phyloP scores from a whole-genome alignment of 37 sponge, comb jelly and placozoan genomes.

The Diacarnus erythraeanus region DNA sequence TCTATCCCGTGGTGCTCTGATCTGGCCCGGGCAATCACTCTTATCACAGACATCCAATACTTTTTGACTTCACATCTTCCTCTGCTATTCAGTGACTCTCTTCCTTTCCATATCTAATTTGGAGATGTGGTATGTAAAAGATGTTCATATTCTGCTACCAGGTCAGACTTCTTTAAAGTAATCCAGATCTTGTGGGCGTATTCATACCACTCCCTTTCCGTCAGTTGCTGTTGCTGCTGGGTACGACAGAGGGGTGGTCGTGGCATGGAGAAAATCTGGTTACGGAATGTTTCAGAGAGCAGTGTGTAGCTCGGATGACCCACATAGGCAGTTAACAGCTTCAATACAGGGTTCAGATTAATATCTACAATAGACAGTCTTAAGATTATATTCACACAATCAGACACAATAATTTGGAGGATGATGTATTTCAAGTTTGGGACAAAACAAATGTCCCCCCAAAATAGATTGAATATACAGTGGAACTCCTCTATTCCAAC shows the following conservation, averaged over 20 bases:
- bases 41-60: no score
- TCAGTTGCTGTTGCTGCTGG: constrained; percentile 44
- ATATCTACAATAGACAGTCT: constrained; percentile 36
- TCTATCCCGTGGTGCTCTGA: no score
- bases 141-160: constrained; percentile 36
- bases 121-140: constrained; percentile 14
- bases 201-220: constrained; percentile 72
- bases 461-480: no score
- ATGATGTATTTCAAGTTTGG: no score
- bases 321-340: constrained; percentile 39
- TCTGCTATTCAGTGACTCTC: no score
- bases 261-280: constrained; percentile 77
- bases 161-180: constrained; percentile 63
- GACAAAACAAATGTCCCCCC: no score
- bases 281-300: constrained; percentile 64
- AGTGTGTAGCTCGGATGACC: constrained; percentile 72
- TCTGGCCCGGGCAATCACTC: no score
- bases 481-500: no score
- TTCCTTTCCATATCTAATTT: not conserved
- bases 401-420: no score
- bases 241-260: constrained; percentile 45
- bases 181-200: constrained; percentile 51
- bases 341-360: constrained; percentile 57
- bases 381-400: no score
- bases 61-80: no score